phyloP scores from a whole-genome alignment of 2,797 vertebrate species.

The Aulostomus chinensis region DNA sequence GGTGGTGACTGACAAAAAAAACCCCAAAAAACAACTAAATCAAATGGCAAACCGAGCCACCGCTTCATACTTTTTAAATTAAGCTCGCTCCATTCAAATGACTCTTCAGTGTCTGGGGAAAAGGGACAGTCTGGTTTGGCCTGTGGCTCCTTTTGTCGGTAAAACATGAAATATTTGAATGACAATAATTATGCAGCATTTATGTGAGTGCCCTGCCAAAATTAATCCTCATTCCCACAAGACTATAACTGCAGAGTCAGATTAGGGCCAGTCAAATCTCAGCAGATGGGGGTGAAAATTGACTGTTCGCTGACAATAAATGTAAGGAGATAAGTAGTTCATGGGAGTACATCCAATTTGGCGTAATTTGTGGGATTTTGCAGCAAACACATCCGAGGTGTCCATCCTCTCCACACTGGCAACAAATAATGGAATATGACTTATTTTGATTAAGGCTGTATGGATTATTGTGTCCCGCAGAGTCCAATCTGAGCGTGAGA shows the following conservation, averaged over 20 bases:
- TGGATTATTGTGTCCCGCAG: conserved; percentile 26
- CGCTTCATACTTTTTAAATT: too few relatives aligned
- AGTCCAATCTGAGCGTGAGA: conserved; percentile 26
- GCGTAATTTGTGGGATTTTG: conserved; percentile 24
- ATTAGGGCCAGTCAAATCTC: conserved; percentile 58
- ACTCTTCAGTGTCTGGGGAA: conserved; percentile 12
- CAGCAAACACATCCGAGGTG: conserved; percentile 11
- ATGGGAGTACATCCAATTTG: conserved; percentile 55
- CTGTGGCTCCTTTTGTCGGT: conserved; percentile 22
- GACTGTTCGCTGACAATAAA: conserved; percentile 52
- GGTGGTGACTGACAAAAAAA: too few relatives aligned
- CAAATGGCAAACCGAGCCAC: too few relatives aligned
- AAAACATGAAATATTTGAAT: conserved; percentile 37
- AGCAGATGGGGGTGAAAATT: conserved; percentile 44
- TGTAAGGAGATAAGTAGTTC: conserved; percentile 54
- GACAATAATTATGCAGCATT: conserved; percentile 55
- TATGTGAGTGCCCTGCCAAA: conserved; percentile 47
- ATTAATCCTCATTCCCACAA: conserved; percentile 54
- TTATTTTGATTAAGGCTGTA: conserved; percentile 46
- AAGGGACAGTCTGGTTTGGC: conserved; percentile 8
- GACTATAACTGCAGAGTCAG: conserved; percentile 55
- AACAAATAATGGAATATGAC: conserved; percentile 29
- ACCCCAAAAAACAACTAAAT: too few relatives aligned
- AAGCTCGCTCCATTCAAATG: conserved; percentile 26
- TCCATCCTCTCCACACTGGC: conserved; percentile 1